Conservation (phyloP, 2,113 vertebrate genomes). For the Tichodroma muraria region DNA sequence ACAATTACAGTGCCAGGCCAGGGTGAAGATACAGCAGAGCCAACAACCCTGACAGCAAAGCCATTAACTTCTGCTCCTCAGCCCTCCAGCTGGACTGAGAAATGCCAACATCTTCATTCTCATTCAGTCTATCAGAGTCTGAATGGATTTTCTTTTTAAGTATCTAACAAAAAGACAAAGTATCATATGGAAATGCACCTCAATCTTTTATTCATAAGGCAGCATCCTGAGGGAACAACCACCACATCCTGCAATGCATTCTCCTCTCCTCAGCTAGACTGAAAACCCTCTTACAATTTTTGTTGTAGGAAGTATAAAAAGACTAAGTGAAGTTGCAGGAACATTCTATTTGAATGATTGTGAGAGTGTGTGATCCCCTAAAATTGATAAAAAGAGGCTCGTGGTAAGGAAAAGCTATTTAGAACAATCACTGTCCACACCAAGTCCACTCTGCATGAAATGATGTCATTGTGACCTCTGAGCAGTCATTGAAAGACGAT, state of each 20-base stretch:
- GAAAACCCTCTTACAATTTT: background rate
- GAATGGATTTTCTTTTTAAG: background rate
- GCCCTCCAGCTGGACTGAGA: background rate
- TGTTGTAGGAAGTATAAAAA: background rate
- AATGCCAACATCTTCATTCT: conserved; percentile 1
- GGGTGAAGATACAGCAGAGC: background rate
- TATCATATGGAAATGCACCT: background rate
- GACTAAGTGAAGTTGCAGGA: background rate
- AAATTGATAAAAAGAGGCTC: background rate
- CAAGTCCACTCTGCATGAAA: background rate
- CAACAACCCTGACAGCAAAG: background rate
- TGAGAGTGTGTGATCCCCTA: background rate
- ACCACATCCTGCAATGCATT: background rate
- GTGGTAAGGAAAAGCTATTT: background rate
- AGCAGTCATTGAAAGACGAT: background rate
- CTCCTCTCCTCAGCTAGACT: background rate
- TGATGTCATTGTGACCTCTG: background rate
- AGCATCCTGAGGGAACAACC: background rate
- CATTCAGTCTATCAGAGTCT: background rate
- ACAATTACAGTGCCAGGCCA: background rate
- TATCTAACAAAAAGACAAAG: background rate
- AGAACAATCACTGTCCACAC: background rate
- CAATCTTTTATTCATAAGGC: background rate
- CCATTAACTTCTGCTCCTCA: background rate
- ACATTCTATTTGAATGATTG: background rate